Percentiles rank a stretch among this genome's conserved stretches.
These are phyloP conservation scores for Drosophila prolongata DNA, from an alignment of 2,888 invertebrate genomes.

Conservation along the genomic window DNA sequence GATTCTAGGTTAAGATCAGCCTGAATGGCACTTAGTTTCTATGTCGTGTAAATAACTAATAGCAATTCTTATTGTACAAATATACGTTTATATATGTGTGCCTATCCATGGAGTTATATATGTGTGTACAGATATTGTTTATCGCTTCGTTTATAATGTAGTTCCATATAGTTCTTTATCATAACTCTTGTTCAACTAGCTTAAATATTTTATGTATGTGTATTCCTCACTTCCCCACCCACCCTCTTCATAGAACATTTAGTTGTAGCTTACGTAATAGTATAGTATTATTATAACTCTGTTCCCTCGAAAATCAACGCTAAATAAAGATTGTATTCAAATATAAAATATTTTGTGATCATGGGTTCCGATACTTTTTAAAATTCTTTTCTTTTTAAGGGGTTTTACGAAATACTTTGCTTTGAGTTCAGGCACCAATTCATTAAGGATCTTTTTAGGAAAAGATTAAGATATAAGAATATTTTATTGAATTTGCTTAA, in stretches of 20 bases:
- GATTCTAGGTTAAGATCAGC: conserved; percentile 10
- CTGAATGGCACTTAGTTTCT: conserved; percentile 31
- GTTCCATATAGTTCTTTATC: conserved; percentile 16
- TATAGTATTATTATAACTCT: conserved; percentile 42
- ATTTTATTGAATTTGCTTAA: too few relatives aligned
- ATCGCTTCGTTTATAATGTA: conserved; percentile 20
- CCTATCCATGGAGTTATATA: conserved; percentile 8
- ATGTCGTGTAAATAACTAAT: conserved; percentile 56
- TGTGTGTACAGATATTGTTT: conserved; percentile 29
- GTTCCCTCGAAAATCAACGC: conserved; percentile 16
- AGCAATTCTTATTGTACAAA: conserved; percentile 60
- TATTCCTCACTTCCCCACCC: conserved; percentile 11
- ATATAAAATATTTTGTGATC: too few relatives aligned
- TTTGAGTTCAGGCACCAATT: too few relatives aligned
- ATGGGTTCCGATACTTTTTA: too few relatives aligned
- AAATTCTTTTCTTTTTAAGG: too few relatives aligned
- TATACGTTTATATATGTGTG: conserved; percentile 26
- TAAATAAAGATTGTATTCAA: conserved; percentile 36
- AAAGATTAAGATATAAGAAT: too few relatives aligned
- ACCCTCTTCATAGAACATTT: conserved; percentile 61
- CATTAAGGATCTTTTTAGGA: too few relatives aligned
- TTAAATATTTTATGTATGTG: conserved; percentile 27
- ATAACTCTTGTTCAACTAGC: conserved; percentile 28
- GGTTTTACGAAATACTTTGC: too few relatives aligned
- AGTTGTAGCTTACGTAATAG: conserved; percentile 41